Conservation (phyloP, 1,140 invertebrate genomes). For the Marisa cornuarietis region DNA sequence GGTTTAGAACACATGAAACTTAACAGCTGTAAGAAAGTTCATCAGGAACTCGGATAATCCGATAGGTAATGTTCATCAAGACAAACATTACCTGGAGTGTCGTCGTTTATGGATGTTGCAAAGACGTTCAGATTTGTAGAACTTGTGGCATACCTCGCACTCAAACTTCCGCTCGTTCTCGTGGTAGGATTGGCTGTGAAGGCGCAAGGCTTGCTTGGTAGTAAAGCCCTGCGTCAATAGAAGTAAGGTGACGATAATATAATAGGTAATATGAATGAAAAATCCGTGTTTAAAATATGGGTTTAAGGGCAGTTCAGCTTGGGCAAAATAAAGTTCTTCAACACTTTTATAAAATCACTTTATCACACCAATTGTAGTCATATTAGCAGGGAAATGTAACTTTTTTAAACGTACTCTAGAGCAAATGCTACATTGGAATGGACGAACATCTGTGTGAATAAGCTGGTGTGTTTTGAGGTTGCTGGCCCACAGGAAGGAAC, state of each 20-base stretch:
- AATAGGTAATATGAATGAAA: neutral
- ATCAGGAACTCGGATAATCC: no score
- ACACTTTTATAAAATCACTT: neutral
- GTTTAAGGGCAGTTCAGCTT: no score
- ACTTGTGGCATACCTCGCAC: slow-evolving; percentile 55
- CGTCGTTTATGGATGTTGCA: slow-evolving; percentile 52
- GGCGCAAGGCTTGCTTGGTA: slow-evolving; percentile 85
- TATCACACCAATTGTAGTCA: neutral
- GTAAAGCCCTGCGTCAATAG: slow-evolving; percentile 75
- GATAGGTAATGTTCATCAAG: neutral
- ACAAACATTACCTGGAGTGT: slow-evolving; percentile 25
- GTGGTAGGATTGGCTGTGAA: slow-evolving; percentile 67
- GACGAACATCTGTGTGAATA: neutral
- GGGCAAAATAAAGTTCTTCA: no score
- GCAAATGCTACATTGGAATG: neutral
- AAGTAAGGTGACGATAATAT: neutral
- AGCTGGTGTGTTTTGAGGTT: neutral
- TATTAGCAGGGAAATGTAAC: neutral
- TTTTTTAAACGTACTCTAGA: neutral
- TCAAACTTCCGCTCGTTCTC: slow-evolving; percentile 57
- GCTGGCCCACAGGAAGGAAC: neutral
- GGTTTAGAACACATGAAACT: no score
- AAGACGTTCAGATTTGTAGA: slow-evolving; percentile 52
- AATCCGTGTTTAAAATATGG: neutral
- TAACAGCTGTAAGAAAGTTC: no score